Percentiles rank a stretch among this genome's conserved stretches.
Evolutionary conservation across 2,888 invertebrate genomes (phyloP).

Genomic region (Cantharis nigra): DNA sequence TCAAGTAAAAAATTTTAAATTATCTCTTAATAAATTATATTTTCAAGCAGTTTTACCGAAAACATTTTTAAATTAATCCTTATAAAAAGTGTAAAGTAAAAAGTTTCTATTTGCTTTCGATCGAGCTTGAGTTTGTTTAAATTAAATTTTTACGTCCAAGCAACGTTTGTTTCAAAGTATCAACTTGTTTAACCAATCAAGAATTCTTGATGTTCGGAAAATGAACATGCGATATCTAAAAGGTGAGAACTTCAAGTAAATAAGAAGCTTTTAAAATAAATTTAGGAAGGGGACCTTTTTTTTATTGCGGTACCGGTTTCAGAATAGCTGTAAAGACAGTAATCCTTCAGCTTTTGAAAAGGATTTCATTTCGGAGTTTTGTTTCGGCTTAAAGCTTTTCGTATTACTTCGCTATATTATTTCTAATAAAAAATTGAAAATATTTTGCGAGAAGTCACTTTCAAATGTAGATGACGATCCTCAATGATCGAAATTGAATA

Average conservation of each 20-base stretch:
- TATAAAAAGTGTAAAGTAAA: not conserved
- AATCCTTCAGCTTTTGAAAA: conserved; percentile 18
- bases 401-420: not conserved
- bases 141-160: not conserved
- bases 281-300: conserved; percentile 23
- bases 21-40: not conserved
- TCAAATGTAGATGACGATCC: not conserved
- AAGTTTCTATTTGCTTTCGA: not conserved
- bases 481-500: not conserved
- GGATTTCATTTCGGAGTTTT: conserved; percentile 26
- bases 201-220: conserved; percentile 21
- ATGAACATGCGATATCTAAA: conserved; percentile 27
- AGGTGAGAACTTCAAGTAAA: conserved; percentile 28
- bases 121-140: not conserved
- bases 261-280: conserved; percentile 29
- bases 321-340: conserved; percentile 28
- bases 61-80: conserved; percentile 14
- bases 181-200: conserved; percentile 17
- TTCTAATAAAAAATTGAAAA: not conserved
- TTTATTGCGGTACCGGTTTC: conserved; percentile 28
- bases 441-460: not conserved
- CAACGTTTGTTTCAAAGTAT: conserved; percentile 14
- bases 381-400: conserved; percentile 7
- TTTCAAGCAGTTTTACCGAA: not conserved
- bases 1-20: not conserved